phyloP scores from a whole-genome alignment of 1,140 invertebrate genomes.

The Drosophila saltans region DNA sequence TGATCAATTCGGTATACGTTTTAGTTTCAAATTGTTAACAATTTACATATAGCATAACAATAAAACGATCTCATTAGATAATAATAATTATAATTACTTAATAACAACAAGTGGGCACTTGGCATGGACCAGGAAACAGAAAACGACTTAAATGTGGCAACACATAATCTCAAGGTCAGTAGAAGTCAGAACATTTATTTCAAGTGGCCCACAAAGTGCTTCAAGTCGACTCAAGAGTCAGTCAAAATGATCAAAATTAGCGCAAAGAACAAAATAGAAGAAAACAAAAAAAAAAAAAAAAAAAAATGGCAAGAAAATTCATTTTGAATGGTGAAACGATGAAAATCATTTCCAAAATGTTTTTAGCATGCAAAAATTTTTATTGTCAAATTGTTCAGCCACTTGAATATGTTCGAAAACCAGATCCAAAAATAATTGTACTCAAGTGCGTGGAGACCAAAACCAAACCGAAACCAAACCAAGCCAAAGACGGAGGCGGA shows the following conservation, averaged over 20 bases:
- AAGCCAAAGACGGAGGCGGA: slow-evolving; percentile 43
- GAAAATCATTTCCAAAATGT: slow-evolving; percentile 6
- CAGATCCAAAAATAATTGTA: slow-evolving; percentile 64
- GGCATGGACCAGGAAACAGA: slow-evolving; percentile 1
- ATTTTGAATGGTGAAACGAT: neutral
- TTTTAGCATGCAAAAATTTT: slow-evolving; percentile 32
- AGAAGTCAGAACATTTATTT: slow-evolving; percentile 7
- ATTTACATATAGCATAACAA: neutral
- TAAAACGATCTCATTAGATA: slow-evolving; percentile 8
- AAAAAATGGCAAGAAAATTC: slow-evolving; percentile 3
- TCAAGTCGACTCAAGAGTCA: neutral
- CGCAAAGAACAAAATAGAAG: neutral
- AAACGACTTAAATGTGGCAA: neutral
- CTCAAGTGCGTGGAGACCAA: slow-evolving; percentile 47
- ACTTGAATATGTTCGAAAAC: slow-evolving; percentile 36
- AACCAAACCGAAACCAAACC: too few species aligned
- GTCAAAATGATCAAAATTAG: neutral
- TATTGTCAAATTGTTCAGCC: slow-evolving; percentile 6
- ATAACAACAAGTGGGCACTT: slow-evolving; percentile 2
- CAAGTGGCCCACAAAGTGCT: neutral
- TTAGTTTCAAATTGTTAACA: neutral
- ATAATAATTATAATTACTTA: slow-evolving; percentile 14
- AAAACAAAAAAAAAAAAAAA: too few species aligned
- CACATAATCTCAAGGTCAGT: slow-evolving; percentile 1
- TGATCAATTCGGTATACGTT: neutral